These are phyloP conservation scores for Hylomyscus alleni DNA, from an alignment of 2,797 vertebrate genomes.

Conservation along the genomic window DNA sequence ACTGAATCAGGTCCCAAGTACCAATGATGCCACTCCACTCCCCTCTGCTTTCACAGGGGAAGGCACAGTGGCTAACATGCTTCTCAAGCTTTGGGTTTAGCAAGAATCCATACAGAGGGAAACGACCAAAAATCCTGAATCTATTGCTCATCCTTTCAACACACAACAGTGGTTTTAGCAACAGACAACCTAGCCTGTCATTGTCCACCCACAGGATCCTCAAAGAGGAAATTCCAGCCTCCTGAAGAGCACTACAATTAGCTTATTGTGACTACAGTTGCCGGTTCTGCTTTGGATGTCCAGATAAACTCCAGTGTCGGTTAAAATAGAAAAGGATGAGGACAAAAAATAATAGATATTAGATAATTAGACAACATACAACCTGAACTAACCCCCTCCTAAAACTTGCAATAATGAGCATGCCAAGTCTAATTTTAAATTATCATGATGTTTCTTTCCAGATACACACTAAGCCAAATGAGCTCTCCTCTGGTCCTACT, in stretches of 20 bases:
- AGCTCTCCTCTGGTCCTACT: background rate
- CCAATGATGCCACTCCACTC: constrained; percentile 12
- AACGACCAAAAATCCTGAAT: constrained; percentile 53
- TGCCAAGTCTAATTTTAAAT: constrained; percentile 6
- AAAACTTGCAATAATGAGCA: background rate
- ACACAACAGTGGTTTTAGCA: constrained; percentile 43
- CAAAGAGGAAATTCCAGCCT: constrained; percentile 14
- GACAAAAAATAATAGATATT: constrained; percentile 36
- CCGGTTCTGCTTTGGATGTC: constrained; percentile 36
- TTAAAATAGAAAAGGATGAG: background rate
- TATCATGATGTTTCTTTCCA: background rate
- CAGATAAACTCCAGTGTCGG: constrained; percentile 41
- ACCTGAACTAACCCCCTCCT: background rate
- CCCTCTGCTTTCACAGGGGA: constrained; percentile 44
- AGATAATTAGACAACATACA: background rate
- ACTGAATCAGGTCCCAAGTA: background rate
- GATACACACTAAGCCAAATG: background rate
- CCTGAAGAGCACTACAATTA: background rate
- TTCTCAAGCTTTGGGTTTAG: constrained; percentile 46
- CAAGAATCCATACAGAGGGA: constrained; percentile 44
- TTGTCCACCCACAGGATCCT: constrained; percentile 1
- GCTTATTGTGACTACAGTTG: background rate
- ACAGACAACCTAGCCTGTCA: background rate
- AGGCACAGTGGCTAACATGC: constrained; percentile 51
- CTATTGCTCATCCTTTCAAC: constrained; percentile 63